These are phyloP conservation scores for Alosa alosa DNA, from an alignment of 2,113 vertebrate species.

Conservation along the genomic window DNA sequence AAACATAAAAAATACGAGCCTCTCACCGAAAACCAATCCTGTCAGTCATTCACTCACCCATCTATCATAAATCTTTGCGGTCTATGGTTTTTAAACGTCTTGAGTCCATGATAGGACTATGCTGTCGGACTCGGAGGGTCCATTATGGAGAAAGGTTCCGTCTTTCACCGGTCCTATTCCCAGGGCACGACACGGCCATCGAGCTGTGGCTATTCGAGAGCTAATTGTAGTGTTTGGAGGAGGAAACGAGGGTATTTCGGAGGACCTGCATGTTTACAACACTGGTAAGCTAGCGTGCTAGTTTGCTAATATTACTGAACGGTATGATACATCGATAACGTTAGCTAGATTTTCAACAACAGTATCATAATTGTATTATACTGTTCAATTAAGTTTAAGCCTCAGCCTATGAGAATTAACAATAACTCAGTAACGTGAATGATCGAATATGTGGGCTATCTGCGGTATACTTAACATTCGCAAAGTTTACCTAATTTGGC, in stretches of 20 bases:
- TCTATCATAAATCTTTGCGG: not conserved
- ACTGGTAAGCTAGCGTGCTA: slow-evolving; percentile 74
- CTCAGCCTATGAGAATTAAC: too few relatives aligned
- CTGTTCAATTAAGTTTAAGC: too few relatives aligned
- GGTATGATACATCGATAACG: not conserved
- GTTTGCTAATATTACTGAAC: not conserved
- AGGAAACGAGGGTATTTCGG: slow-evolving; percentile 92
- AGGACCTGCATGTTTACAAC: slow-evolving; percentile 94
- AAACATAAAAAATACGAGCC: not conserved
- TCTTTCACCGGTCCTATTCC: slow-evolving; percentile 85
- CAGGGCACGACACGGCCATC: slow-evolving; percentile 90
- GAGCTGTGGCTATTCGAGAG: slow-evolving; percentile 88
- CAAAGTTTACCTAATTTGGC: too few relatives aligned
- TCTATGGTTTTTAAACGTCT: not conserved
- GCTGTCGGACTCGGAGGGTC: slow-evolving; percentile 42
- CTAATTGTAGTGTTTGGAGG: slow-evolving; percentile 90
- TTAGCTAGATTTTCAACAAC: too few relatives aligned
- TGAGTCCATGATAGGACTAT: not conserved
- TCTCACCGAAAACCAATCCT: not conserved
- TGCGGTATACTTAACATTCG: too few relatives aligned
- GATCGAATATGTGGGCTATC: too few relatives aligned
- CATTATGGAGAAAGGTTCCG: slow-evolving; percentile 84
- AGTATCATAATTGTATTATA: too few relatives aligned
- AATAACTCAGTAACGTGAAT: too few relatives aligned
- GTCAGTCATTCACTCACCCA: not conserved